These are phyloP conservation scores for Trilocha varians DNA, from an alignment of 2,888 invertebrate species.

Conservation along the genomic window DNA sequence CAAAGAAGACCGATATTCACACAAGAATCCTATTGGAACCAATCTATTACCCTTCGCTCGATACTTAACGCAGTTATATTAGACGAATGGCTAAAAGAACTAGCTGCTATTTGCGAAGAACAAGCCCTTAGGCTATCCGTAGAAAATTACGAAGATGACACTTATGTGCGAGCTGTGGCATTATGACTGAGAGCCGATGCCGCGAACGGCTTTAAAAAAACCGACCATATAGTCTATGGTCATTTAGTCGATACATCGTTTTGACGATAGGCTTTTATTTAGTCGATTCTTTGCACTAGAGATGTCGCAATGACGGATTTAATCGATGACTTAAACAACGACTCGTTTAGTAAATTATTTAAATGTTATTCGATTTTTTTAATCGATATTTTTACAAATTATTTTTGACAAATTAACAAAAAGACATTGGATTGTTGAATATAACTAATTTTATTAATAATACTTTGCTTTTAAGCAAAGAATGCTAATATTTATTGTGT, in stretches of 20 bases:
- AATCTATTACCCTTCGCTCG: conserved; percentile 52
- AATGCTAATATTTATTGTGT: too few species aligned
- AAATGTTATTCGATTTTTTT: not conserved
- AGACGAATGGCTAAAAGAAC: conserved; percentile 96
- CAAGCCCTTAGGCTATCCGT: conserved; percentile 78
- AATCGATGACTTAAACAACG: not conserved
- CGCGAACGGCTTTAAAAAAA: conserved; percentile 24
- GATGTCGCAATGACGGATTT: not conserved
- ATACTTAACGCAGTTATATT: conserved; percentile 83
- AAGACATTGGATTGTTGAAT: too few species aligned
- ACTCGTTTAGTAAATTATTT: not conserved
- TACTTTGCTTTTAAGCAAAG: too few species aligned
- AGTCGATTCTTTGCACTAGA: not conserved
- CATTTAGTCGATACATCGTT: conserved; percentile 21
- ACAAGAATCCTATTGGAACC: conserved; percentile 61
- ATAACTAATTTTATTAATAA: too few species aligned
- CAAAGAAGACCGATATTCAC: conserved; percentile 47
- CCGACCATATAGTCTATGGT: conserved; percentile 14
- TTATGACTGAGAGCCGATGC: conserved; percentile 60
- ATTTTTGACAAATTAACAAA: too few species aligned
- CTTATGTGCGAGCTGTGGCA: conserved; percentile 45
- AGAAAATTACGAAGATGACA: conserved; percentile 46
- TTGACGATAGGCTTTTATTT: conserved; percentile 8
- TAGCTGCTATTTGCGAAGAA: conserved; percentile 95
- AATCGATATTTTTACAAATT: too few species aligned